Base-by-base conservation (phyloP, 1,140 invertebrate genomes). In the Calephelis nemesis region DNA sequence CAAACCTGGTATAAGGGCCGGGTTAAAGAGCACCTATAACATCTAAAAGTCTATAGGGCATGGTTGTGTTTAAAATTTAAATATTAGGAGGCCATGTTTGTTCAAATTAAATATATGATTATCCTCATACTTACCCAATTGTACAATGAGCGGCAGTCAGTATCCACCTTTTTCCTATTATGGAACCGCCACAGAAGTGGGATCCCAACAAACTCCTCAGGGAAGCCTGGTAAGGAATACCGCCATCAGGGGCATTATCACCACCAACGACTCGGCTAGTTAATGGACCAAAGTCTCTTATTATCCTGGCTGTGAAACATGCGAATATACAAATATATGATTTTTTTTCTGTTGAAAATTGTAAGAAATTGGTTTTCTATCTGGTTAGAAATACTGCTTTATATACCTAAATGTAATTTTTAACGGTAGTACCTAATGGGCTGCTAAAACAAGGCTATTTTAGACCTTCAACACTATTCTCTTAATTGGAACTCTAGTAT, bases 81-180 rank as follows among this genome's bases (percentile, higher is more conserved):
- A n/a, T n/a, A n/a, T n/a, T n/a, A n/a, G n/a, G n/a, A n/a, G n/a
- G n/a, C n/a, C n/a, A n/a, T n/a, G n/a, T n/a, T n/a, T n/a, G n/a
- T n/a, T n/a, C n/a, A n/a, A n/a, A n/a, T n/a, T n/a, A n/a, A n/a
- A n/a, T n/a, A n/a, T n/a, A n/a, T n/a, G n/a, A n/a, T n/a, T n/a
- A n/a, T n/a, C n/a, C n/a, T n/a, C n/a, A n/a, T n/a, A n/a, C 42
- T 83, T 81, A 92, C 88, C 85, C 79, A 48, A 83, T 72, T 75
- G 93, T 80, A 63, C 93, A 93, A 74, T 93, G 93, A 10, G 92
- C 92, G 1, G 93, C 93, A 2, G 93, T 93, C 15, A 93, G 60
- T 11, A 93, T 78, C 75, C 91, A 93, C 64, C 84, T 81, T 5
- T 78, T 67, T 68, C 79, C 88, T 60, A 93, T 72, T 30, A 93